phyloP scores from a whole-genome alignment of 2,797 vertebrate genomes.

The Carcharodon carcharias region DNA sequence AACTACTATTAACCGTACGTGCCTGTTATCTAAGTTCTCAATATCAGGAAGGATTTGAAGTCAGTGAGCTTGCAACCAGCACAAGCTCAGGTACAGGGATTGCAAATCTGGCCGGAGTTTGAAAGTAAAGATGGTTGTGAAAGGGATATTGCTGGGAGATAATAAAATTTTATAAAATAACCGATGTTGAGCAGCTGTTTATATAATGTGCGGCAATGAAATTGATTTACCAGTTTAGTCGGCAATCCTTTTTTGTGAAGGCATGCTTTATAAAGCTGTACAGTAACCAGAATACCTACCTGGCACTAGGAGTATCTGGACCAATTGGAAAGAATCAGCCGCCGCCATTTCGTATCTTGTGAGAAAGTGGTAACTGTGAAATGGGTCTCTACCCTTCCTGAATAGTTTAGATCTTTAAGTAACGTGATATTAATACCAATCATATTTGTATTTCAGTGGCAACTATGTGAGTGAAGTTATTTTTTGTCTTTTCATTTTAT shows the following conservation, averaged over 20 bases:
- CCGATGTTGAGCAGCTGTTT: neutral
- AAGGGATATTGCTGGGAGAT: neutral
- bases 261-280: neutral
- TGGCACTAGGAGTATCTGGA: neutral
- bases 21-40: neutral
- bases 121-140: neutral
- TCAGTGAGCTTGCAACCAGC: neutral
- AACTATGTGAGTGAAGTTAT: neutral
- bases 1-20: neutral
- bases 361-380: slow-evolving; percentile 11
- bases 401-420: neutral
- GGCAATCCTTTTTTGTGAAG: neutral
- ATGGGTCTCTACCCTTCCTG: neutral
- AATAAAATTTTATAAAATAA: neutral
- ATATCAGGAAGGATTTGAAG: neutral
- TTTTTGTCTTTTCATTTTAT: neutral
- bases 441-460: neutral
- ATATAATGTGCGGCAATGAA: neutral
- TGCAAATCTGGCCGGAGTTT: neutral
- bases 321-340: neutral
- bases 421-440: neutral
- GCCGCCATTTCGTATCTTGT: neutral
- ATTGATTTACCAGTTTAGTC: neutral
- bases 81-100: neutral
- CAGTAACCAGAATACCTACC: neutral